These are phyloP conservation scores for Hippocampus abdominalis DNA, from an alignment of 2,113 vertebrate genomes.

Conservation along the genomic window DNA sequence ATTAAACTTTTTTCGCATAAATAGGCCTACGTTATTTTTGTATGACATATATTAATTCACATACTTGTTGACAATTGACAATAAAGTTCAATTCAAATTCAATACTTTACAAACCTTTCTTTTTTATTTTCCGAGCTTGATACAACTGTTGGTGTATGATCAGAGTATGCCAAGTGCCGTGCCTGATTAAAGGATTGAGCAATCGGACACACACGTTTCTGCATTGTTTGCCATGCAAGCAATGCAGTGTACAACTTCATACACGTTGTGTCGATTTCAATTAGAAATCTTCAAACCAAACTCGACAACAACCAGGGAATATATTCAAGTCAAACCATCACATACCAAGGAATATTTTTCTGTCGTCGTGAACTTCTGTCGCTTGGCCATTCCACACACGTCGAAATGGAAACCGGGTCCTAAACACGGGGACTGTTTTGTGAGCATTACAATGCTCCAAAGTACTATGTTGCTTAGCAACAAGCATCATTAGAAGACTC, in stretches of 20 bases:
- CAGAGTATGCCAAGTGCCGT: too few species aligned
- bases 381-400: neutral
- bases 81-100: too few species aligned
- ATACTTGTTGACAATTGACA: too few species aligned
- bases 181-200: too few species aligned
- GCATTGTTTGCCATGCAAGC: neutral
- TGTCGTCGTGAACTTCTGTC: neutral
- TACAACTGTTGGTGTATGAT: too few species aligned
- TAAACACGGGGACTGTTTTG: neutral
- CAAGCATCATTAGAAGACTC: slow-evolving; percentile 35
- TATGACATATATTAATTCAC: too few species aligned
- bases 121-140: too few species aligned
- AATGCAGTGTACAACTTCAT: too few species aligned
- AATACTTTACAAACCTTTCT: too few species aligned
- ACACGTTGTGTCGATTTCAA: neutral
- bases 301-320: neutral
- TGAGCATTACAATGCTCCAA: slow-evolving; percentile 18
- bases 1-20: too few species aligned
- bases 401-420: slow-evolving; percentile 23
- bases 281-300: neutral
- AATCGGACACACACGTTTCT: neutral
- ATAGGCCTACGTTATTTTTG: too few species aligned
- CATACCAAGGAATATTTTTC: neutral
- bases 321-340: neutral
- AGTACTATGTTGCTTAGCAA: slow-evolving; percentile 52